Percentiles rank a stretch among this genome's conserved stretches.
These are phyloP conservation scores for Dicyrtoma fusca DNA, from an alignment of 2,888 invertebrate species.

Conservation along the genomic window DNA sequence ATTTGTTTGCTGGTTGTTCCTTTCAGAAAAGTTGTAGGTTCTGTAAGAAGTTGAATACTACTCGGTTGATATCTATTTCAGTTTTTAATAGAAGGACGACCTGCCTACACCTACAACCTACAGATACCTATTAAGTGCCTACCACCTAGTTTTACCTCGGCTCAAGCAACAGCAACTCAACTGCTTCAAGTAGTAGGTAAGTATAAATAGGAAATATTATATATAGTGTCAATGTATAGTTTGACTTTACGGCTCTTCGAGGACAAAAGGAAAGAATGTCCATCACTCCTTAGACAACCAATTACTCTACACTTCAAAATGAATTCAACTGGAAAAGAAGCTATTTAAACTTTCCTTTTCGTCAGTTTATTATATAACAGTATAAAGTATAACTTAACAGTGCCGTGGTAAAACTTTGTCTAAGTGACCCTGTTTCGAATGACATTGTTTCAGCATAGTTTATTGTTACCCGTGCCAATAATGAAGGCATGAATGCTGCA, in stretches of 20 bases:
- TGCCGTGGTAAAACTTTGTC: no score
- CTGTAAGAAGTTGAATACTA: no score
- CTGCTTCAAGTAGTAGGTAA: background rate
- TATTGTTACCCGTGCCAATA: background rate
- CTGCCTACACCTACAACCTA: no score
- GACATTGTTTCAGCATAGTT: background rate
- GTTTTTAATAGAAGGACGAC: no score
- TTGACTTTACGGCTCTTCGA: background rate
- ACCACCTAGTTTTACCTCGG: no score
- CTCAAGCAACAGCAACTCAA: no score
- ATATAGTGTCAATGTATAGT: background rate
- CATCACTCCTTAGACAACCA: slow-evolving; percentile 6
- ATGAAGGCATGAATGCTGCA: no score
- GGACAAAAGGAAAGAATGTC: background rate
- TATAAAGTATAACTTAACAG: background rate
- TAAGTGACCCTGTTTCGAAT: no score
- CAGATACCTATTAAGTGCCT: no score
- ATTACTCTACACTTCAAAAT: slow-evolving; percentile 30
- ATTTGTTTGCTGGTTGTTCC: no score
- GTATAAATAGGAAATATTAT: background rate
- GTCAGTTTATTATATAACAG: slow-evolving; percentile 4
- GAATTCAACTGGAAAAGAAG: slow-evolving; percentile 7
- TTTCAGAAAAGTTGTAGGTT: no score
- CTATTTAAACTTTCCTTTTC: background rate
- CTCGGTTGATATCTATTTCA: no score